A percentile compares a stretch with the other conserved stretches of the same genome.
Evolutionary conservation across 1,140 invertebrate genomes (phyloP).

Genomic region (Platyscapa corneri): DNA sequence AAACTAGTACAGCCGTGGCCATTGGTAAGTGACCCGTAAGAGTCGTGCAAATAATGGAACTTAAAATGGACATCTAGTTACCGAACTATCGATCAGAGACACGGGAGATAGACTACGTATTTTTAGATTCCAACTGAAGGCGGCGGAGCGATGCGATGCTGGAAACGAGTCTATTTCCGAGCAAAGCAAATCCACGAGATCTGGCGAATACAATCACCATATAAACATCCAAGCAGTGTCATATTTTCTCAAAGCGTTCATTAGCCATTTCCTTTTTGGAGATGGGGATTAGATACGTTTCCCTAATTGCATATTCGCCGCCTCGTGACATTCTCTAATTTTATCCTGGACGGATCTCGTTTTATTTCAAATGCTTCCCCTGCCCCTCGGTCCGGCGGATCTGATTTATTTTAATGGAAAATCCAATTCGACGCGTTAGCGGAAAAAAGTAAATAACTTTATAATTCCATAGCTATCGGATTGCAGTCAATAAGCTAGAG

Average conservation of each 20-base stretch:
- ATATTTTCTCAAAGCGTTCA: slow-evolving; percentile 29
- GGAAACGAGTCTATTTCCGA: slow-evolving; percentile 59
- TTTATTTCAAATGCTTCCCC: too few relatives aligned
- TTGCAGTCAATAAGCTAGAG: too few relatives aligned
- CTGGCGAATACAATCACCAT: slow-evolving; percentile 13
- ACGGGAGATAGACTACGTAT: slow-evolving; percentile 54
- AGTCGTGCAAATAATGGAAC: not conserved
- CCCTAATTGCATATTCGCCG: not conserved
- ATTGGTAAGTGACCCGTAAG: not conserved
- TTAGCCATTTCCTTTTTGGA: slow-evolving; percentile 46
- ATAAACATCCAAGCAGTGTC: not conserved
- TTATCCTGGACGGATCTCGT: not conserved
- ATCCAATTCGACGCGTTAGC: too few relatives aligned
- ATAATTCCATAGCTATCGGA: too few relatives aligned
- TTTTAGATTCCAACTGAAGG: slow-evolving; percentile 60
- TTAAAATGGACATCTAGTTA: not conserved
- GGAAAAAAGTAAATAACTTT: too few relatives aligned
- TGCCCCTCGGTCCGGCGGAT: too few relatives aligned
- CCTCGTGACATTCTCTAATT: not conserved
- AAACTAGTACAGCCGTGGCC: too few relatives aligned
- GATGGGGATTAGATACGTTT: slow-evolving; percentile 12
- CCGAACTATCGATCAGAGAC: too few relatives aligned
- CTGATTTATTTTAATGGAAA: too few relatives aligned
- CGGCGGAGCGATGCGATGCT: slow-evolving; percentile 53
- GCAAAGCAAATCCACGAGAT: slow-evolving; percentile 50